Base-by-base conservation (phyloP, 2,113 vertebrate genomes). In the Ancistrus triradiatus region DNA sequence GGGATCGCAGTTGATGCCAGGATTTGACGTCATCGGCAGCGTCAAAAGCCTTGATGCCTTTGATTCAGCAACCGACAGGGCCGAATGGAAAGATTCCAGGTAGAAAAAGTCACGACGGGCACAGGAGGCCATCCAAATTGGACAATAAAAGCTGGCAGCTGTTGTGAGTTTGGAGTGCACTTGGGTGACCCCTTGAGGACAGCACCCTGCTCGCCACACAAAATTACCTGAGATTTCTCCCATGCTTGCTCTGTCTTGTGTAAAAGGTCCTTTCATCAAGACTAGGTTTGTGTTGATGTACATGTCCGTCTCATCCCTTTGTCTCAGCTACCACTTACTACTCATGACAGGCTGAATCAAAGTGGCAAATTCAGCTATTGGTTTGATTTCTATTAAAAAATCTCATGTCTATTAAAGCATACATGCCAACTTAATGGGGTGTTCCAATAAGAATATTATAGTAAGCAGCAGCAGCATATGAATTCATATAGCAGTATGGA, bases 111-210 rank as follows among this genome's bases (percentile, higher is more conserved):
- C 57, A 59, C 28, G 25, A 42, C 24, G 55, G 70, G 56, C 40
- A 3, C 50, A 37, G 51, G 10, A 74, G 57, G 40, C 60, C 24
- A 8, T 68, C 48, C 63, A 67, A 53, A 76, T 70, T 57, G 47
- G 59, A 75, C 69, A 78, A 70, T 78, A 67, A 69, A 76, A 76
- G 55, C 59, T 42, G 27, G 44, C 66, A 73, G 73, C 66, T 70
- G 59, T 63, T 73, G 48, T 43, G 67, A 64, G 58, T 75, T 68
- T 57, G 50, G 63, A 73, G 63, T 72, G 69, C 43, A 67, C 53
- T 74, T 73, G 66, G 22, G 58, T 69, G 59, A 69, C 70, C 70
- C 67, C 55, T 70, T 40, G 65, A 73, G 74, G 63, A 69, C 64
- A 57, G 51, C 14, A 42, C 53, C 18, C 47, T 70, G 70, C 63